A percentile compares a stretch with the other conserved stretches of the same genome.
phyloP scores from a whole-genome alignment of 64 coral and sea anemone genomes.

The Actinia tenebrosa region DNA sequence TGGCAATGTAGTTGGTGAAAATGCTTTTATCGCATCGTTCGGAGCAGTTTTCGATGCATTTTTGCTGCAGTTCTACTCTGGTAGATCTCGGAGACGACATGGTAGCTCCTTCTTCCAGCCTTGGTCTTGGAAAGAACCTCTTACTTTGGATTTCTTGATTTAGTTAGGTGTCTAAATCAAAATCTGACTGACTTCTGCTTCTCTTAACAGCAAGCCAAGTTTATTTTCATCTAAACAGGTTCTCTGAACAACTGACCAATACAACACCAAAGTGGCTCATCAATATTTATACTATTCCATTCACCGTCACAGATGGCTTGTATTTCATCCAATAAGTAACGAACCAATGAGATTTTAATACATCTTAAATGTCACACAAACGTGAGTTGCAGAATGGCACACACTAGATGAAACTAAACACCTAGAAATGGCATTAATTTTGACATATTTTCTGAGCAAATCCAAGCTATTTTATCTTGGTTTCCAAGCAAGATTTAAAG shows the following conservation, averaged over 20 bases:
- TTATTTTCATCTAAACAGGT: constrained; percentile 23
- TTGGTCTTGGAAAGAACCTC: neutral
- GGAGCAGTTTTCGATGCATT: constrained; percentile 64
- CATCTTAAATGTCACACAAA: neutral
- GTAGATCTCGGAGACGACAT: constrained; percentile 14
- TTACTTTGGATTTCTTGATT: neutral
- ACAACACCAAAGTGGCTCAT: neutral
- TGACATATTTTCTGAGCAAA: neutral
- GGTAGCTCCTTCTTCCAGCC: neutral
- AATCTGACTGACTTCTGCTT: neutral
- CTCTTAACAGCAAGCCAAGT: neutral
- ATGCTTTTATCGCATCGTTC: constrained; percentile 21
- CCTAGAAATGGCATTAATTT: neutral
- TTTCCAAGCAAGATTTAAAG: neutral
- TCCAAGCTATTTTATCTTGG: neutral
- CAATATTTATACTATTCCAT: constrained; percentile 22
- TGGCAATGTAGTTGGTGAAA: constrained; percentile 38
- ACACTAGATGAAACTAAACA: neutral
- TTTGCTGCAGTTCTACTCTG: constrained; percentile 64
- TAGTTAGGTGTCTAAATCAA: neutral
- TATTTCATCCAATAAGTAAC: neutral
- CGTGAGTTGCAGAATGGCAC: neutral
- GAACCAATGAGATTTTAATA: neutral
- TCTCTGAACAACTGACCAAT: constrained; percentile 4
- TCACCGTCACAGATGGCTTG: neutral